Evolutionary conservation across 2,797 vertebrate genomes (phyloP).

Genomic region (Periophthalmus magnuspinnatus): DNA sequence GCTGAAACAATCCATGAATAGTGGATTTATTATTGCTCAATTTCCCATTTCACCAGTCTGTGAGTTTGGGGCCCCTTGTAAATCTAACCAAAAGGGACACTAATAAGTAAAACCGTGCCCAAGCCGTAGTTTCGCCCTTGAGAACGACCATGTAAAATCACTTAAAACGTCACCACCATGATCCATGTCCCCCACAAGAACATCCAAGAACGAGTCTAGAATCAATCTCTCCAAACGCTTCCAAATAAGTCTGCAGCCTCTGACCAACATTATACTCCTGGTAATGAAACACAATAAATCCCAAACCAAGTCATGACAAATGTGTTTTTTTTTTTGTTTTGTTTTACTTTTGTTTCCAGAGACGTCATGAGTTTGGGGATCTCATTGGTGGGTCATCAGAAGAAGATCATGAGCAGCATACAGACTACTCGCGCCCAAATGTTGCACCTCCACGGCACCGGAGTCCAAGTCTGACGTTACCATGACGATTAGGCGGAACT

Average conservation of each 20-base stretch:
- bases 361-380: conserved; percentile 99
- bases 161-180: conserved; percentile 26
- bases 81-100: neutral
- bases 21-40: neutral
- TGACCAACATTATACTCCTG: conserved; percentile 28
- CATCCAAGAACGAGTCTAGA: conserved; percentile 13
- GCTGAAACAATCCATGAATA: neutral
- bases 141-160: conserved; percentile 11
- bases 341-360: conserved; percentile 72
- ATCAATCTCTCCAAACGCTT: conserved; percentile 23
- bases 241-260: conserved; percentile 19
- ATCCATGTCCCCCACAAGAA: conserved; percentile 21
- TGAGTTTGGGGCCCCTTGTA: neutral
- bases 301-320: conserved; percentile 4
- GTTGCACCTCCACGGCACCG: conserved; percentile 95
- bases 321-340: conserved; percentile 67
- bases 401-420: conserved; percentile 99
- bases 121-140: conserved; percentile 3
- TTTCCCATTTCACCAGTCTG: neutral
- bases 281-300: conserved; percentile 61
- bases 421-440: conserved; percentile 99
- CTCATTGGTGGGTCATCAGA: conserved; percentile 97
- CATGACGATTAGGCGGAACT: conserved; percentile 62
- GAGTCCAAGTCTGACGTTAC: conserved; percentile 92
- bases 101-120: neutral